phyloP scores from a whole-genome alignment of 2,797 vertebrate species.

The Fratercula arctica region DNA sequence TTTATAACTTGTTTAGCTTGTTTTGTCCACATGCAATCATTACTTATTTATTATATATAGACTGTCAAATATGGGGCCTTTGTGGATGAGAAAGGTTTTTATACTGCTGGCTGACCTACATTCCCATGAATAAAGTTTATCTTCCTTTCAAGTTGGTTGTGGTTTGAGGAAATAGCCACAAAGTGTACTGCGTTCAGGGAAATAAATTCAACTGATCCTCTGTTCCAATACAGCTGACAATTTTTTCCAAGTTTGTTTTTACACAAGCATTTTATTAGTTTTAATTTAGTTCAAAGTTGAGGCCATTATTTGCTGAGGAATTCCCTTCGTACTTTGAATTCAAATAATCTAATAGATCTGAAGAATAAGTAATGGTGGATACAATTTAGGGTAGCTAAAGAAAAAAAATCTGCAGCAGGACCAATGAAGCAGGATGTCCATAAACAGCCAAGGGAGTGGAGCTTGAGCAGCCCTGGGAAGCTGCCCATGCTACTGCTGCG shows the following conservation, averaged over 20 bases:
- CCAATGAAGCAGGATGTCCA: not conserved
- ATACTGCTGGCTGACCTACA: constrained; percentile 31
- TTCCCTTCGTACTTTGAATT: constrained; percentile 11
- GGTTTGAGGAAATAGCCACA: constrained; percentile 27
- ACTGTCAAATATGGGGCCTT: constrained; percentile 7
- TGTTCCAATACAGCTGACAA: not conserved
- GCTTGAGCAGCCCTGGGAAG: not conserved
- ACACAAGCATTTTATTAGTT: not conserved
- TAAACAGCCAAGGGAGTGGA: not conserved
- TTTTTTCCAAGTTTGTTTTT: not conserved
- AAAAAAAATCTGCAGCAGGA: not conserved
- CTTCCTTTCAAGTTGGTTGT: constrained; percentile 26
- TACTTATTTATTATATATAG: constrained; percentile 40
- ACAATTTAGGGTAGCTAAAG: not conserved
- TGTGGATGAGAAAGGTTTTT: not conserved
- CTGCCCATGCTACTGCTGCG: rapidly evolving
- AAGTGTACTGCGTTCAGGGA: not conserved
- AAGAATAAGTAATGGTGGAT: constrained; percentile 17
- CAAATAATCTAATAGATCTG: not conserved
- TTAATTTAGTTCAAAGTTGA: not conserved
- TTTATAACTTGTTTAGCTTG: constrained; percentile 1
- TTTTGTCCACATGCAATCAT: constrained; percentile 3
- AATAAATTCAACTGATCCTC: constrained; percentile 25
- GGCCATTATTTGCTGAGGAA: not conserved
- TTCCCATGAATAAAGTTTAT: constrained; percentile 31